These are phyloP conservation scores for Ceratosolen solmsi DNA, from an alignment of 1,140 invertebrate genomes.

Conservation along the genomic window DNA sequence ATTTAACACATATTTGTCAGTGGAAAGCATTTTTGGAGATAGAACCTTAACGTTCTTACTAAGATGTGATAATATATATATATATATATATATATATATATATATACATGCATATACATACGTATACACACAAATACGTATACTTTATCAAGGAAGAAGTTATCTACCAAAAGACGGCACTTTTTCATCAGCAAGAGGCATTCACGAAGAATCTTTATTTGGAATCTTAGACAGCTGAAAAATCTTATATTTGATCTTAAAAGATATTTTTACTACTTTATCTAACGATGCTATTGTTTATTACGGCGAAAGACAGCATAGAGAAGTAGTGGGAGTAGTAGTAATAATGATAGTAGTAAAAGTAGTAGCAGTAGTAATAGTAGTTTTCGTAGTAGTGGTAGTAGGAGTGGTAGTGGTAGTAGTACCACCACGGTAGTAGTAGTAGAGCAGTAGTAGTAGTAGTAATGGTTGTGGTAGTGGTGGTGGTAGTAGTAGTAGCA, in stretches of 20 bases:
- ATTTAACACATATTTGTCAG: neutral
- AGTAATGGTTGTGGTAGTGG: no score
- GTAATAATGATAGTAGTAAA: no score
- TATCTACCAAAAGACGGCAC: neutral
- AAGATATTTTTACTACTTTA: neutral
- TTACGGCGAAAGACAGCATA: no score
- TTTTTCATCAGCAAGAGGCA: neutral
- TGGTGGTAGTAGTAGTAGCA: no score
- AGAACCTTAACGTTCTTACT: neutral
- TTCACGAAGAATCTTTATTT: neutral
- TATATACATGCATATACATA: slow-evolving; percentile 1
- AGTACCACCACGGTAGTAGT: no score
- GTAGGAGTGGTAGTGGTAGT: no score
- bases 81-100: slow-evolving; percentile 4
- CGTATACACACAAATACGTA: neutral
- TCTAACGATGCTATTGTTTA: no score
- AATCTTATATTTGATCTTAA: neutral
- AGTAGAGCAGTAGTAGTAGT: no score
- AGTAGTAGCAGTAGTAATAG: no score
- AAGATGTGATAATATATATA: neutral
- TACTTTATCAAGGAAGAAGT: neutral
- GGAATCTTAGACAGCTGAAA: neutral
- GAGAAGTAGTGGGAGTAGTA: no score
- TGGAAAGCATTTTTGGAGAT: neutral
- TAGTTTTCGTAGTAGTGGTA: no score